Conservation (phyloP, 2,888 invertebrate genomes). For the Pachliopta kotzebuea region DNA sequence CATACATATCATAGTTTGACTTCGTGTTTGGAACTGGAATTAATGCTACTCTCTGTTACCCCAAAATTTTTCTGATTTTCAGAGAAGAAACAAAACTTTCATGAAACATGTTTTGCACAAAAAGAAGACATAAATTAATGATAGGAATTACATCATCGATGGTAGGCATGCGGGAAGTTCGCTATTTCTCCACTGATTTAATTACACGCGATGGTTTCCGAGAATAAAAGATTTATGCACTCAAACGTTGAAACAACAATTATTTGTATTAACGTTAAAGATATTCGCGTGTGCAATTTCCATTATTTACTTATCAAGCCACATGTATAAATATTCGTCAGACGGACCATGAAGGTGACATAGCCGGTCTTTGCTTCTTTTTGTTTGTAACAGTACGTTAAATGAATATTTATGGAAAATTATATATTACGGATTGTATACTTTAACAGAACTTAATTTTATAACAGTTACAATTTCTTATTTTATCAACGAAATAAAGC, state of each 20-base stretch:
- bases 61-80: too few relatives aligned
- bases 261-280: constrained; percentile 4
- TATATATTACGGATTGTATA: too few relatives aligned
- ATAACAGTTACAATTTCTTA: too few relatives aligned
- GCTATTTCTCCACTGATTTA: constrained; percentile 5
- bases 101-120: too few relatives aligned
- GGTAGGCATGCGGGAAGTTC: constrained; percentile 9
- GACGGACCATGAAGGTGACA: constrained; percentile 35
- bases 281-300: constrained; percentile 12
- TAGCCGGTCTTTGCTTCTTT: constrained; percentile 4
- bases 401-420: too few relatives aligned
- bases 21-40: too few relatives aligned
- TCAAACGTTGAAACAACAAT: constrained; percentile 12
- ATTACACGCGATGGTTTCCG: constrained; percentile 13
- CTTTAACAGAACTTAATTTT: too few relatives aligned
- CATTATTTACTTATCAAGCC: constrained; percentile 8
- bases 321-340: constrained; percentile 29
- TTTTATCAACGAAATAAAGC: too few relatives aligned
- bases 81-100: too few relatives aligned
- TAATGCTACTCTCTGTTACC: too few relatives aligned
- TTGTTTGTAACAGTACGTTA: constrained; percentile 1
- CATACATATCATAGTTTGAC: too few relatives aligned
- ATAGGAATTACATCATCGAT: neutral
- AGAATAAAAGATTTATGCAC: constrained; percentile 20
- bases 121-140: neutral